A percentile compares a stretch with the other conserved stretches of the same genome.
Conservation (phyloP, 2,797 vertebrate genomes). For the Rhynchonycteris naso region DNA sequence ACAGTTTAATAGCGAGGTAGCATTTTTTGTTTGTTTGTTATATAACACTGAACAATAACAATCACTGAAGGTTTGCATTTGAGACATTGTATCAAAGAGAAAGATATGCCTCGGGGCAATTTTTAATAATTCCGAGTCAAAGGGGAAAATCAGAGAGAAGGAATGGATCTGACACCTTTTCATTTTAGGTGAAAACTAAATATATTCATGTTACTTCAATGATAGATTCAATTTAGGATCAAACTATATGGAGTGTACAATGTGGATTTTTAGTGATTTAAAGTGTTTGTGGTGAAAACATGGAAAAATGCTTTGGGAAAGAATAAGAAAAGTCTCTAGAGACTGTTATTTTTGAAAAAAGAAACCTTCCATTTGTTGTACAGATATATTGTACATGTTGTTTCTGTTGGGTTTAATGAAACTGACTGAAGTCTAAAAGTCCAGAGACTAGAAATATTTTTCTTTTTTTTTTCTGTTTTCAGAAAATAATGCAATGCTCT, state of each 20-base stretch:
- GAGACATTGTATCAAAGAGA: slow-evolving; percentile 77
- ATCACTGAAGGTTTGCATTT: slow-evolving; percentile 73
- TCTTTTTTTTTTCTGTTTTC: not conserved
- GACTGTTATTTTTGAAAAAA: not conserved
- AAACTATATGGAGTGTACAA: slow-evolving; percentile 28
- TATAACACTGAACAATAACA: slow-evolving; percentile 75
- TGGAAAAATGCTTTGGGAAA: not conserved
- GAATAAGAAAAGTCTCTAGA: not conserved
- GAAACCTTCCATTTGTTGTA: not conserved
- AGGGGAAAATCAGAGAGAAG: slow-evolving; percentile 75
- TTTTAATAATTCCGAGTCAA: slow-evolving; percentile 79
- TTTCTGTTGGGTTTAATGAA: not conserved
- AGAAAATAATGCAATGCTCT: not conserved
- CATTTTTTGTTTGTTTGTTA: slow-evolving; percentile 70
- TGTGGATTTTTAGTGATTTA: slow-evolving; percentile 26
- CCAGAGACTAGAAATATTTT: slow-evolving; percentile 1
- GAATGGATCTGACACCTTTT: slow-evolving; percentile 77
- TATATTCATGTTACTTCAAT: slow-evolving; percentile 67
- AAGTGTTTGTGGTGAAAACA: not conserved
- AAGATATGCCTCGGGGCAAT: slow-evolving; percentile 78
- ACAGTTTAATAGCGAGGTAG: slow-evolving; percentile 82
- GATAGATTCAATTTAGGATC: slow-evolving; percentile 74
- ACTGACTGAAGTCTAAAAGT: not conserved
- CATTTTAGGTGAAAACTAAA: slow-evolving; percentile 66
- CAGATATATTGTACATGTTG: not conserved